Evolutionary conservation across 1,140 invertebrate species (phyloP).

Genomic region (Drosophila aff.): DNA sequence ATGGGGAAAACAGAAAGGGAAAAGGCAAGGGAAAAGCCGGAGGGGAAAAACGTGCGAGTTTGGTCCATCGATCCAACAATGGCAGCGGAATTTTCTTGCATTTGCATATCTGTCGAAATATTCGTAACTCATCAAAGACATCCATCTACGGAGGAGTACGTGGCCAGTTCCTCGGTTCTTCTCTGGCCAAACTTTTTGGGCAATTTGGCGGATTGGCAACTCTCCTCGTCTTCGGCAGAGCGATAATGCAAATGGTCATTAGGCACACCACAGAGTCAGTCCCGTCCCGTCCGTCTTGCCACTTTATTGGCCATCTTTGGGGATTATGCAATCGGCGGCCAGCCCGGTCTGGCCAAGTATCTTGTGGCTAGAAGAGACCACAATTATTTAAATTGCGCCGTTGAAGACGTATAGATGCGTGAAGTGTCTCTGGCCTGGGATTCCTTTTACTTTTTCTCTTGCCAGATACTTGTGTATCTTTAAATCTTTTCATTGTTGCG

Average conservation of each 20-base stretch:
- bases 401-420: conserved; percentile 62
- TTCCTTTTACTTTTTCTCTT: conserved; percentile 68
- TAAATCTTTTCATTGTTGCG: conserved; percentile 43
- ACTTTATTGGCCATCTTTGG: conserved; percentile 43
- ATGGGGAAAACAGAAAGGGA: not conserved
- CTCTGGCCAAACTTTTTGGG: conserved; percentile 58
- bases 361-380: conserved; percentile 70
- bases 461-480: conserved; percentile 47
- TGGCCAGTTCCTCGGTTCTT: conserved; percentile 34
- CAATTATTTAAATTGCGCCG: conserved; percentile 77
- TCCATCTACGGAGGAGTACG: conserved; percentile 36
- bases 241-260: conserved; percentile 82
- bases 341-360: conserved; percentile 18
- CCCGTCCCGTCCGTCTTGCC: conserved; percentile 8
- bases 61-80: conserved; percentile 55
- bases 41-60: conserved; percentile 41
- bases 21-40: conserved; percentile 1
- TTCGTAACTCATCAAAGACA: conserved; percentile 64
- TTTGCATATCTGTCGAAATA: conserved; percentile 79
- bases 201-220: conserved; percentile 67
- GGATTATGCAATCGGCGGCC: conserved; percentile 51
- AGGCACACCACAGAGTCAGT: conserved; percentile 47
- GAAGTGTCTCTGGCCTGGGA: conserved; percentile 25
- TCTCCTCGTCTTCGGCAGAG: conserved; percentile 4
- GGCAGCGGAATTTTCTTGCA: conserved; percentile 28